A percentile compares a stretch with the other conserved stretches of the same genome.
Evolutionary conservation across 2,888 invertebrate genomes (phyloP).

Genomic region (Caradrina kadenii): DNA sequence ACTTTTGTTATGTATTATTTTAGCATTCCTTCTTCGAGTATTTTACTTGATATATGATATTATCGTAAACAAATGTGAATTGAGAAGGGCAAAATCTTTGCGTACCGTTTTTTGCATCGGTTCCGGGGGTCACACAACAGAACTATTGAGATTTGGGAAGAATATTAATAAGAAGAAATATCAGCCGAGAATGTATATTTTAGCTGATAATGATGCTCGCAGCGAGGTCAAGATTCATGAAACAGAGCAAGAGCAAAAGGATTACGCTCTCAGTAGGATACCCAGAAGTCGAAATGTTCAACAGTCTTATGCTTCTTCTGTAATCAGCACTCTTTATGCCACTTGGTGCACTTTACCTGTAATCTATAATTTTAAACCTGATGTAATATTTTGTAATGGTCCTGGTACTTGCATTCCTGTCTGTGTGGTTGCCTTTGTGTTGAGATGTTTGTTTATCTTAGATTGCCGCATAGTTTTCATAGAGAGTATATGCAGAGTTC

Average conservation of each 20-base stretch:
- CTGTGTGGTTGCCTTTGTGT: slow-evolving; percentile 94
- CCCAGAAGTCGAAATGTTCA: slow-evolving; percentile 96
- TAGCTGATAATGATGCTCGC: slow-evolving; percentile 94
- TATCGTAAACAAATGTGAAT: slow-evolving; percentile 69
- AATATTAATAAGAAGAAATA: slow-evolving; percentile 92
- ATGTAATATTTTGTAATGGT: slow-evolving; percentile 97
- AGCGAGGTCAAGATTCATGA: slow-evolving; percentile 93
- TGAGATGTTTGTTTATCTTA: slow-evolving; percentile 92
- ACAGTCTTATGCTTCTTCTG: slow-evolving; percentile 95
- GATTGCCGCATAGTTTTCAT: slow-evolving; percentile 96
- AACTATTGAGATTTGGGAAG: slow-evolving; percentile 94
- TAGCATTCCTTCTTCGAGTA: slow-evolving; percentile 66
- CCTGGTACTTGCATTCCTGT: slow-evolving; percentile 99
- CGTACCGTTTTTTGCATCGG: slow-evolving; percentile 92
- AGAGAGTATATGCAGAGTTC: slow-evolving; percentile 98
- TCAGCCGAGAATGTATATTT: slow-evolving; percentile 93
- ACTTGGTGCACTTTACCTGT: slow-evolving; percentile 93
- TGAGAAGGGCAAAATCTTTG: slow-evolving; percentile 69
- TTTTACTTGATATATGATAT: slow-evolving; percentile 73
- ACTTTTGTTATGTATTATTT: slow-evolving; percentile 30
- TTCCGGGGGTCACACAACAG: slow-evolving; percentile 98
- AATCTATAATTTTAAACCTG: slow-evolving; percentile 93
- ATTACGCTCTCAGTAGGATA: slow-evolving; percentile 91
- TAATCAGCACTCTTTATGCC: slow-evolving; percentile 94
- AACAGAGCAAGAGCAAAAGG: slow-evolving; percentile 80